phyloP scores from a whole-genome alignment of 2,113 vertebrate species.

The Malurus alboscapulatus region DNA sequence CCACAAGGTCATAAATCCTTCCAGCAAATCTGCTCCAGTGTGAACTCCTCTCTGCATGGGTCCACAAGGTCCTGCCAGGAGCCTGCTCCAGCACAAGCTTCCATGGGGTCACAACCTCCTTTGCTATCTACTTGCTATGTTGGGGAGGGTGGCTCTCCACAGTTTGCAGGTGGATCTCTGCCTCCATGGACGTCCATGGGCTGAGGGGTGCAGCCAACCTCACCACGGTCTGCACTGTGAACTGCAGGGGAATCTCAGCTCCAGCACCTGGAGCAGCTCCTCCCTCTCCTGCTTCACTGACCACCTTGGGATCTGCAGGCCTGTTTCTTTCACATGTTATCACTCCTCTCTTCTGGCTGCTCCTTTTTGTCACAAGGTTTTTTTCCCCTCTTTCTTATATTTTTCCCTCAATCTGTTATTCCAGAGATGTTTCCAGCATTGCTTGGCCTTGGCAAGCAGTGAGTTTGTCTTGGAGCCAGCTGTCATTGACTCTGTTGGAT shows the following conservation, averaged over 20 bases:
- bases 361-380: neutral
- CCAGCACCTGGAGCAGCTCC: neutral
- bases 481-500: neutral
- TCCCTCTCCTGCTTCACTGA: neutral
- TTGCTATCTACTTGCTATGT: neutral
- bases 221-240: neutral
- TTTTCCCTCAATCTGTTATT: neutral
- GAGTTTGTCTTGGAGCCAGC: neutral
- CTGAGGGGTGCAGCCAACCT: neutral
- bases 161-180: neutral
- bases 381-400: accelerated
- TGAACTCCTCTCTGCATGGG: neutral
- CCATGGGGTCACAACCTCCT: neutral
- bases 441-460: neutral
- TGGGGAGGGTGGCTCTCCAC: neutral
- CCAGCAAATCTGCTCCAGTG: neutral
- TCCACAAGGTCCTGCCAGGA: neutral
- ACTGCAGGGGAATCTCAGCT: neutral
- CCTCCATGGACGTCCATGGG: neutral
- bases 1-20: neutral
- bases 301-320: too few species aligned
- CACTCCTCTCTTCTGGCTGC: neutral
- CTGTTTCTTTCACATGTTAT: neutral
- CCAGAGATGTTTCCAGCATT: neutral
- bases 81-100: neutral